Conservation (phyloP, 92 coral and sea anemone species). For the Epizoanthus rinbou region DNA sequence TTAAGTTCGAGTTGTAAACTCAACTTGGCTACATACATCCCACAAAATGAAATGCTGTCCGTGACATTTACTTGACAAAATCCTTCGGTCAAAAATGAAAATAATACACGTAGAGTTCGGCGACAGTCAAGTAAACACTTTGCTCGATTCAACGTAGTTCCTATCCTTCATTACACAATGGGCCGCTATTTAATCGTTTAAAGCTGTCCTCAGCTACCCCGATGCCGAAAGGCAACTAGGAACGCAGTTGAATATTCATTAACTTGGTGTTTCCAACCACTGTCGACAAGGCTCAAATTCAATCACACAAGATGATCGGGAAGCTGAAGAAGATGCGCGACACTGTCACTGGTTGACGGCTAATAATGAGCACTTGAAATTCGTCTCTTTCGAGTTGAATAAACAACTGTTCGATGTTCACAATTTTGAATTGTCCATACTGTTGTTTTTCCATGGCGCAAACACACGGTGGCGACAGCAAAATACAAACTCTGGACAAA, state of each 20-base stretch:
- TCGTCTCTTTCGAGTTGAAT: too few relatives aligned
- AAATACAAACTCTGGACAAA: background rate
- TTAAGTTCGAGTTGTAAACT: background rate
- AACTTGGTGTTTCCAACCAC: conserved; percentile 19
- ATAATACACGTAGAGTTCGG: conserved; percentile 11
- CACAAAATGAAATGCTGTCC: background rate
- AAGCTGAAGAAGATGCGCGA: too few relatives aligned
- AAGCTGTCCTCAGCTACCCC: conserved; percentile 18
- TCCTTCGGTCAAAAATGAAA: conserved; percentile 10
- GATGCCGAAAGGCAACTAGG: conserved; percentile 10
- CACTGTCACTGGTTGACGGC: too few relatives aligned
- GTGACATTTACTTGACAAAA: conserved; percentile 13
- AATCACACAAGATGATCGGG: too few relatives aligned
- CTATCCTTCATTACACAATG: conserved; percentile 15
- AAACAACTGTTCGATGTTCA: too few relatives aligned
- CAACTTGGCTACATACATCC: too few relatives aligned
- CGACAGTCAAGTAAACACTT: conserved; percentile 16
- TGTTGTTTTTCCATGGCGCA: conserved; percentile 6
- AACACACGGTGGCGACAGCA: conserved; percentile 13
- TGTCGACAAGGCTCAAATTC: too few relatives aligned
- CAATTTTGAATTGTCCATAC: too few relatives aligned
- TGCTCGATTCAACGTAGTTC: conserved; percentile 11
- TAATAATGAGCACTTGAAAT: too few relatives aligned
- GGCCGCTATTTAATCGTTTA: conserved; percentile 15
- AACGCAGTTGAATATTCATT: too few relatives aligned